Evolutionary conservation across 2,888 invertebrate species (phyloP), one percentile per base, ranked within the genome.

Genomic region (Tenthredo livida): DNA sequence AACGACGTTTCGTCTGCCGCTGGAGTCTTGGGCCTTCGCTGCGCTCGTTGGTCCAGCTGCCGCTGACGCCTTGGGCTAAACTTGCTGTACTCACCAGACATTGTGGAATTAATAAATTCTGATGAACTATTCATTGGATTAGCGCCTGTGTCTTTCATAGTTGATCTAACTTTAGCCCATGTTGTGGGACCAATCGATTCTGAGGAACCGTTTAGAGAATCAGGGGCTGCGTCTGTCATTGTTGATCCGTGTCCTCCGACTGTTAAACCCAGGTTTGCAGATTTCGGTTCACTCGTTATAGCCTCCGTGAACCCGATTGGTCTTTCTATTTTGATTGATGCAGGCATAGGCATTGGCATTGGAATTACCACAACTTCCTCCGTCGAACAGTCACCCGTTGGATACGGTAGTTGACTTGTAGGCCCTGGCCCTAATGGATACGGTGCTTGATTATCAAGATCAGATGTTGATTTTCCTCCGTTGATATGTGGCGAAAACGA

Each of bases 281-380:
- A 37, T 54, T 54, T 77, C n/a, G 77, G 77, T 77, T 77, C 54
- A 17, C 7, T 54, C 37, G 77, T 77, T 1, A 77, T n/a, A 2
- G 17, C 50, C 2, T 17, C 17, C 15, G 17, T 17, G 33, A 77
- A 77, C n/a, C 77, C 77, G 29, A 77, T 54, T 54, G 43, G 50
- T 77, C 2, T 5, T 21, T 21, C 25, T 33, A 9, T 40, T 6
- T 40, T 9, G 37, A 65, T 12, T 10, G 43, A 25, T 17, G 2
- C 21, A 2, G 82, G 82, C 82, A 82, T 82, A 25, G 77, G 77
- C 54, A 54, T 77, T 12, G 43, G 6, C 47, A 47, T 29, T 29
- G 29, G 6, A 29, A 47, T 29, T 29, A 2, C 29, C 2, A 2
- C 15, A 73, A 37, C n/a, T 25, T 1, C 12, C 12, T 43, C 43